A percentile compares a stretch with the other conserved stretches of the same genome.
Conservation (phyloP, 2,797 vertebrate genomes). For the Sebastes hopkinsi region DNA sequence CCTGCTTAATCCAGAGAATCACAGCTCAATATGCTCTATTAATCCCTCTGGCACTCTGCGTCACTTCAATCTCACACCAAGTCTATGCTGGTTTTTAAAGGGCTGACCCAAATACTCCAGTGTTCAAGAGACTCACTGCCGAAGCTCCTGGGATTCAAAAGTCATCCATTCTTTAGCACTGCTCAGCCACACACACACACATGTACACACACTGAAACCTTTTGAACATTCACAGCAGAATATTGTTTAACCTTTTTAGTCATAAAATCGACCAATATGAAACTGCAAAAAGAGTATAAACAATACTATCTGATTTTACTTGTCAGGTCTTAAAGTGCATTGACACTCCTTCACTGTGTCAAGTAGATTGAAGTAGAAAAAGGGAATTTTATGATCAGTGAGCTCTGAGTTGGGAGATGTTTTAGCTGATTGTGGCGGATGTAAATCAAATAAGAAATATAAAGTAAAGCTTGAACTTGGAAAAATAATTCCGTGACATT, state of each 20-base stretch:
- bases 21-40: constrained; percentile 76
- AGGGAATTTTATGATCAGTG: not conserved
- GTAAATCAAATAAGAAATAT: not conserved
- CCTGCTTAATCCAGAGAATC: constrained; percentile 76
- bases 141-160: constrained; percentile 75
- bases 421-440: not conserved
- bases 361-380: constrained; percentile 43
- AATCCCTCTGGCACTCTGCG: constrained; percentile 70
- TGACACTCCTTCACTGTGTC: constrained; percentile 47
- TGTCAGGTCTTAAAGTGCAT: constrained; percentile 35
- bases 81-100: constrained; percentile 73
- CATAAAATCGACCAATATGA: constrained; percentile 28
- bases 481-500: not conserved
- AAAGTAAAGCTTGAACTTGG: not conserved
- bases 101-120: constrained; percentile 79
- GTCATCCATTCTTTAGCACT: constrained; percentile 69
- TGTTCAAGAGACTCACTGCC: constrained; percentile 67
- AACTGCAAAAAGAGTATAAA: constrained; percentile 13
- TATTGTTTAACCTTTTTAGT: not conserved
- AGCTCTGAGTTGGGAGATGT: not conserved
- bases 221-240: constrained; percentile 17
- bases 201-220: not conserved
- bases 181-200: constrained; percentile 17
- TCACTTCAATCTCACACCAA: constrained; percentile 67
- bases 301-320: constrained; percentile 24